Percentiles rank a stretch among this genome's conserved stretches.
These are phyloP conservation scores for Incurvaria masculella DNA, from an alignment of 2,888 invertebrate species.

Conservation along the genomic window DNA sequence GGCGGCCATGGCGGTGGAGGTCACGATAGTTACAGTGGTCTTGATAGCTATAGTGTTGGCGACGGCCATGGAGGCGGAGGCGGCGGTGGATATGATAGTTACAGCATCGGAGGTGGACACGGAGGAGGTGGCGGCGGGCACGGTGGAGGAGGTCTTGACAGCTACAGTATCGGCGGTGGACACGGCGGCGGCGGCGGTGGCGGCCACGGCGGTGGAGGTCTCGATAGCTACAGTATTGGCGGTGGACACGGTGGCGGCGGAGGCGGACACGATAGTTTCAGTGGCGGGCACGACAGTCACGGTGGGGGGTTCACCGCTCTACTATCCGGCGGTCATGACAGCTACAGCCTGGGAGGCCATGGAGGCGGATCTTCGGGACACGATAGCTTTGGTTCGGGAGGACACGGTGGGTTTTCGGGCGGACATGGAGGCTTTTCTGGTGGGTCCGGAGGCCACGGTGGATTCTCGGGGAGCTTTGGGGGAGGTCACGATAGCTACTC, in stretches of 20 bases:
- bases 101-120: slow-evolving; percentile 13
- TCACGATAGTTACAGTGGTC: slow-evolving; percentile 10
- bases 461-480: too few species aligned
- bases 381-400: too few species aligned
- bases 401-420: too few species aligned
- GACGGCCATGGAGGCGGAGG: slow-evolving; percentile 11
- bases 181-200: slow-evolving; percentile 13
- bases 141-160: slow-evolving; percentile 15
- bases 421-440: too few species aligned
- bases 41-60: slow-evolving; percentile 16
- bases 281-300: slow-evolving; percentile 15
- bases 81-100: too few species aligned
- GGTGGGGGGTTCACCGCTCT: slow-evolving; percentile 6
- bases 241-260: slow-evolving; percentile 11
- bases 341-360: slow-evolving; percentile 7
- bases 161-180: slow-evolving; percentile 7
- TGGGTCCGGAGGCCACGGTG: too few species aligned
- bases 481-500: slow-evolving; percentile 16
- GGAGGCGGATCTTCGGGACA: neutral
- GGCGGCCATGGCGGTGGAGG: slow-evolving; percentile 2
- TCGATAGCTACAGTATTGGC: slow-evolving; percentile 18
- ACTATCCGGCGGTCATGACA: slow-evolving; percentile 18
- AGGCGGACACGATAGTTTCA: slow-evolving; percentile 12
- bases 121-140: slow-evolving; percentile 15
- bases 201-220: slow-evolving; percentile 15